These are phyloP conservation scores for Callosobruchus maculatus DNA, from an alignment of 2,888 invertebrate species.

Conservation along the genomic window DNA sequence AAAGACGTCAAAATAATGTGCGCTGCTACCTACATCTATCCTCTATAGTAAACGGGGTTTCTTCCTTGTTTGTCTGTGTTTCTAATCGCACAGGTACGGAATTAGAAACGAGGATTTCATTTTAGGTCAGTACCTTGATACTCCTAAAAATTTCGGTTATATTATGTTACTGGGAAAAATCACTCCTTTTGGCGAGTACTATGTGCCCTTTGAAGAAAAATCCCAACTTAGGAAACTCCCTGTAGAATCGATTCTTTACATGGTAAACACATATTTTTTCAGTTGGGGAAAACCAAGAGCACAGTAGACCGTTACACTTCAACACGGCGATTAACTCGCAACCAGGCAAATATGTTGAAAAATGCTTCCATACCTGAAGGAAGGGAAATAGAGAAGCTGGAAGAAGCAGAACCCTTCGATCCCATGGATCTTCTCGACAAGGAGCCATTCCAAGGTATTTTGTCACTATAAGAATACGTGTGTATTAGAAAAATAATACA, in stretches of 20 bases:
- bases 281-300: slow-evolving; percentile 6
- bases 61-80: too few species aligned
- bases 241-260: neutral
- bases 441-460: slow-evolving; percentile 51
- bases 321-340: slow-evolving; percentile 49
- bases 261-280: neutral
- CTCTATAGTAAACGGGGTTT: too few species aligned
- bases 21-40: too few species aligned
- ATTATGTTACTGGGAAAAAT: too few species aligned
- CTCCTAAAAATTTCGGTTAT: too few species aligned
- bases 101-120: too few species aligned
- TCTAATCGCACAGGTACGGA: too few species aligned
- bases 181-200: too few species aligned
- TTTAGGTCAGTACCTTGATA: too few species aligned
- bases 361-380: slow-evolving; percentile 23
- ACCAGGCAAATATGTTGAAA: slow-evolving; percentile 50
- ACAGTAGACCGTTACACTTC: slow-evolving; percentile 26
- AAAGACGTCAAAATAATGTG: too few species aligned
- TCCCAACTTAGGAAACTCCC: neutral
- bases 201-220: too few species aligned
- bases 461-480: neutral
- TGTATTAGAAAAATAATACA: neutral
- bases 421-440: slow-evolving; percentile 52
- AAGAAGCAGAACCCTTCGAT: slow-evolving; percentile 46
- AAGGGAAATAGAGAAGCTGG: slow-evolving; percentile 7